phyloP scores from a whole-genome alignment of 2,113 vertebrate genomes.

The Ciconia stormi region DNA sequence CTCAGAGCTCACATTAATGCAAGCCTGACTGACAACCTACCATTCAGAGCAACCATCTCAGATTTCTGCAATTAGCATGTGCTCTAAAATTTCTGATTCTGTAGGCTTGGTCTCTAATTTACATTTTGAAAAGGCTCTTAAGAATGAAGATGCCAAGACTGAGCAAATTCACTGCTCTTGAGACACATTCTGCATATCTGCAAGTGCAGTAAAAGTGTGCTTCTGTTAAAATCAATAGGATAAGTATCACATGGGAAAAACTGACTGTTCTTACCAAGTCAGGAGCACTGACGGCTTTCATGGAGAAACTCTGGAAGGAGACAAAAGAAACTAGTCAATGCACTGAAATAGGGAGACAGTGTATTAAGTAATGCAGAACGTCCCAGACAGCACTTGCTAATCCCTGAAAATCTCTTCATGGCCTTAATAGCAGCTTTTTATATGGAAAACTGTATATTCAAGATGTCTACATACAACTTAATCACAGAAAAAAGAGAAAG shows the following conservation, averaged over 20 bases:
- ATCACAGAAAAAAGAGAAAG: background rate
- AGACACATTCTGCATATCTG: background rate
- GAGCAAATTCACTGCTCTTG: background rate
- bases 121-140: conserved; percentile 52
- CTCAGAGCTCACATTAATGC: conserved; percentile 28
- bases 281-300: background rate
- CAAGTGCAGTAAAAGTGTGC: background rate
- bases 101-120: conserved; percentile 22
- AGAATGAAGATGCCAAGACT: conserved; percentile 16
- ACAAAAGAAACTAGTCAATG: conserved; percentile 11
- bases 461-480: conserved; percentile 6
- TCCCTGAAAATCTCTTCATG: conserved; percentile 43
- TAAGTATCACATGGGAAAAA: background rate
- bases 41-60: conserved; percentile 33
- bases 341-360: background rate
- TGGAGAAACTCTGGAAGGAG: conserved; percentile 33
- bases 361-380: conserved; percentile 7
- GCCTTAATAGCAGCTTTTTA: conserved; percentile 25
- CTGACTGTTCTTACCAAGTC: conserved; percentile 17
- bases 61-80: conserved; percentile 30
- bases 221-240: background rate
- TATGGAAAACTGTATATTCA: conserved; percentile 27
- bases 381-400: background rate
- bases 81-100: conserved; percentile 28
- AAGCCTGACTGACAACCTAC: conserved; percentile 47